Evolutionary conservation across 2,797 vertebrate species (phyloP), one percentile per base, ranked within the genome.

Genomic region (Xenopus petersii): DNA sequence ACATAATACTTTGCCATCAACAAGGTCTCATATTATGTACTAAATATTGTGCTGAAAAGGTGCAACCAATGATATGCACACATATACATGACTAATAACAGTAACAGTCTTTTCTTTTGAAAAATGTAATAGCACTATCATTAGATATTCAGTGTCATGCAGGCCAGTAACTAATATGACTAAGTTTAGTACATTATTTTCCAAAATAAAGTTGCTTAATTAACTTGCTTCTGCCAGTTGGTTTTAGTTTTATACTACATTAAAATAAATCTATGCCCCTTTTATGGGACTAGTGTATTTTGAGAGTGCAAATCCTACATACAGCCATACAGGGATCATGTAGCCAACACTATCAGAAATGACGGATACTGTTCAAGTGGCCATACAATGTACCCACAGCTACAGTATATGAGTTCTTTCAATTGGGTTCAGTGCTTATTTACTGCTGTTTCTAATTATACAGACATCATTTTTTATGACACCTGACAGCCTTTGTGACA

Each of bases 1-100:
- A 80, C 81, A 80, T 80, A 0, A 0, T 0, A 75, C 80, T 84
- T 82, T 71, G 82, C 82, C 73, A 80, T 80, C 48, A 76, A 82
- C 77, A 86, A 78, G 75, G 79, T 81, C 75, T 84, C 66, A 0
- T 26, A 73, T 81, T 68, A 30, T 72, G 47, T 16, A 54, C 16
- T 65, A 70, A 79, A 68, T 64, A 48, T 51, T 64, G 65, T 61
- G 49, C 55, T 55, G 55, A 51, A 70, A 70, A 68, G 17, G 16
- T 21, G 21, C 21, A 21, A 21, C 21, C 21, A 21, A 21, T 21
- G 21, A 21, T 21, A 21, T 21, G 21, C 21, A 21, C 21, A 21
- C 21, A 21, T 21, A 21, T 21, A 21, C 21, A 21, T 21, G 21
- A 21, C 21, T 21, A 21, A 21, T 21, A 21, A 21, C 21, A 56